These are phyloP conservation scores for Lepidochrysops patricia DNA, from an alignment of 2,888 invertebrate species.

Conservation along the genomic window DNA sequence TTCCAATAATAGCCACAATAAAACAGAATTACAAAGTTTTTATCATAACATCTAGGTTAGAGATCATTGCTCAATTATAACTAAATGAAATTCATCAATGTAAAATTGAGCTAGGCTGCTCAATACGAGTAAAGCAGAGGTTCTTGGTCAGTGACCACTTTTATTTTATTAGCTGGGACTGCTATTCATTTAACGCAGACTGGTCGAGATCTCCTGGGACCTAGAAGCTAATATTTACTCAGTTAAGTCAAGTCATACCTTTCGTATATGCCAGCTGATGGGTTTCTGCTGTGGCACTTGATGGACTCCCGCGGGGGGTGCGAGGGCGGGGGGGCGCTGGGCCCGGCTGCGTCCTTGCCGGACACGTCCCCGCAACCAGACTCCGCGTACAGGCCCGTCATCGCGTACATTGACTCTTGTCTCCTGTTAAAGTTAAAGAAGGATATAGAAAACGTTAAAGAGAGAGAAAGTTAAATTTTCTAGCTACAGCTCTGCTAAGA, in stretches of 20 bases:
- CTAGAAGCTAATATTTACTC: no score
- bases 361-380: conserved; percentile 76
- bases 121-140: no score
- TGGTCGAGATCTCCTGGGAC: no score
- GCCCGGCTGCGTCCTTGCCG: conserved; percentile 66
- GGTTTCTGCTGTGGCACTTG: conserved; percentile 89
- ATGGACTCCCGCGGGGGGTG: conserved; percentile 56
- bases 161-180: no score
- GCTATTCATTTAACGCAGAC: no score
- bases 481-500: no score
- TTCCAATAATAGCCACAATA: background rate
- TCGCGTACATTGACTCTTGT: conserved; percentile 92
- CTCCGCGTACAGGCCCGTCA: conserved; percentile 89
- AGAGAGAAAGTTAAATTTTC: background rate
- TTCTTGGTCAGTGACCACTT: no score
- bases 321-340: conserved; percentile 54
- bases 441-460: background rate
- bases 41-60: background rate
- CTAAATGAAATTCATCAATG: background rate
- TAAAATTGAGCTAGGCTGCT: no score
- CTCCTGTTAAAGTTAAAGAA: conserved; percentile 74
- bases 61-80: background rate
- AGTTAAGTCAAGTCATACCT: conserved; percentile 49
- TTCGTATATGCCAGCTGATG: conserved; percentile 82
- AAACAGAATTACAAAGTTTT: background rate